Evolutionary conservation across 2,113 vertebrate genomes (phyloP).

Genomic region (Morone chrysops): DNA sequence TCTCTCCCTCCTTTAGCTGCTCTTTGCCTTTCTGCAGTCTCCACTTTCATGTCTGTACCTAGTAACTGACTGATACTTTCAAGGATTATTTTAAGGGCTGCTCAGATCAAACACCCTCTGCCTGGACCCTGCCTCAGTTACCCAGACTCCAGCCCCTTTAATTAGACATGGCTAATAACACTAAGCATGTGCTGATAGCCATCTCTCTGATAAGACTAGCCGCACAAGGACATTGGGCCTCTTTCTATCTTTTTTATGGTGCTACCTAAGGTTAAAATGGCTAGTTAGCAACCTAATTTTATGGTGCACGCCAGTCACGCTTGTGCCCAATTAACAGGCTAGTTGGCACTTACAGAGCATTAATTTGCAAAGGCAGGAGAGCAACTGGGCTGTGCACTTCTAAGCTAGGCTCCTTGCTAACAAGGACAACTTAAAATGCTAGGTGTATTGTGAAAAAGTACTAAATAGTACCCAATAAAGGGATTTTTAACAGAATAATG

Average conservation of each 20-base stretch:
- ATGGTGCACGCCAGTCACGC: conserved; percentile 42
- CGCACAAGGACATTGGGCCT: conserved; percentile 58
- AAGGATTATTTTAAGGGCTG: conserved; percentile 84
- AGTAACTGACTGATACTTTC: conserved; percentile 69
- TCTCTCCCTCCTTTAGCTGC: conserved; percentile 12
- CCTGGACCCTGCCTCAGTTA: conserved; percentile 74
- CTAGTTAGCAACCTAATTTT: conserved; percentile 66
- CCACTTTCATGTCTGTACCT: conserved; percentile 82
- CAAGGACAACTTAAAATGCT: conserved; percentile 51
- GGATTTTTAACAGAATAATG: conserved; percentile 6
- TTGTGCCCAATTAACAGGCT: conserved; percentile 66
- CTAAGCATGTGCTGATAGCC: conserved; percentile 85
- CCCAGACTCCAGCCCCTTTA: conserved; percentile 87
- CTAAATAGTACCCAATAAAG: conserved; percentile 17
- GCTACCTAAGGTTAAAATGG: conserved; percentile 75
- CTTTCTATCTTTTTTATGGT: conserved; percentile 66
- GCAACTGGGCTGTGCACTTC: conserved; percentile 18
- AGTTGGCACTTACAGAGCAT: conserved; percentile 55
- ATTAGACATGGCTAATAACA: conserved; percentile 92
- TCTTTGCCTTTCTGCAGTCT: conserved; percentile 19
- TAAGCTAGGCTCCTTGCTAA: conserved; percentile 41
- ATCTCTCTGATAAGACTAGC: conserved; percentile 85
- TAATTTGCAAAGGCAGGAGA: conserved; percentile 49
- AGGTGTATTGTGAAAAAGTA: conserved; percentile 17
- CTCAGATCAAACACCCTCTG: conserved; percentile 87